Evolutionary conservation across 2,888 invertebrate genomes (phyloP).

Genomic region (Melipona bicolor): DNA sequence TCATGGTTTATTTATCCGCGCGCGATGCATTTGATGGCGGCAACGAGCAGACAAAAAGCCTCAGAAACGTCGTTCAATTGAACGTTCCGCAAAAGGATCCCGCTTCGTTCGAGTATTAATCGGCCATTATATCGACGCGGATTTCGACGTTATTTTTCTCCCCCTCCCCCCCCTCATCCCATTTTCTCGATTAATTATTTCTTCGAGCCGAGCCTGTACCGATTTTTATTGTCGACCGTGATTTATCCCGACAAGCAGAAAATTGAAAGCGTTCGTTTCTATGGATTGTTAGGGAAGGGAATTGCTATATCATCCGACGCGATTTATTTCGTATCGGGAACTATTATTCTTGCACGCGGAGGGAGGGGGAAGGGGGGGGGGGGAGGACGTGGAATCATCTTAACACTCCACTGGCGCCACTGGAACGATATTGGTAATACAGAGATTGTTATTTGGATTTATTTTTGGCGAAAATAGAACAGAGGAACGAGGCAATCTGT

Average conservation of each 20-base stretch:
- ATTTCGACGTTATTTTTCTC: neutral
- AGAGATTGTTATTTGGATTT: neutral
- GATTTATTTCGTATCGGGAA: neutral
- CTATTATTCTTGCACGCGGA: neutral
- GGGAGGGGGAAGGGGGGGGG: too few species aligned
- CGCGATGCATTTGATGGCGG: slow-evolving; percentile 24
- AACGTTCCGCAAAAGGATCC: slow-evolving; percentile 34
- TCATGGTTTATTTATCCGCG: slow-evolving; percentile 58
- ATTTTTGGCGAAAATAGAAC: neutral
- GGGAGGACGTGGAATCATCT: neutral
- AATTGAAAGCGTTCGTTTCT: neutral
- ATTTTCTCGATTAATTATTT: slow-evolving; percentile 6
- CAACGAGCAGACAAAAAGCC: slow-evolving; percentile 38
- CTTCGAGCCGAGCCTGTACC: neutral
- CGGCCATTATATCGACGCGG: neutral
- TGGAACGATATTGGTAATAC: too few species aligned
- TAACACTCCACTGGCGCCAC: neutral
- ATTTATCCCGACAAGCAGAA: neutral
- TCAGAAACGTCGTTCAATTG: slow-evolving; percentile 32
- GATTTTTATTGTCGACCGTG: neutral
- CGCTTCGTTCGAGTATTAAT: neutral
- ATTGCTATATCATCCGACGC: neutral
- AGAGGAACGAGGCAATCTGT: neutral
- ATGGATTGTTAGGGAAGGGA: neutral
- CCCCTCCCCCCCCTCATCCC: too few species aligned